Evolutionary conservation across 2,113 vertebrate species (phyloP).

Genomic region (Etheostoma cragini): DNA sequence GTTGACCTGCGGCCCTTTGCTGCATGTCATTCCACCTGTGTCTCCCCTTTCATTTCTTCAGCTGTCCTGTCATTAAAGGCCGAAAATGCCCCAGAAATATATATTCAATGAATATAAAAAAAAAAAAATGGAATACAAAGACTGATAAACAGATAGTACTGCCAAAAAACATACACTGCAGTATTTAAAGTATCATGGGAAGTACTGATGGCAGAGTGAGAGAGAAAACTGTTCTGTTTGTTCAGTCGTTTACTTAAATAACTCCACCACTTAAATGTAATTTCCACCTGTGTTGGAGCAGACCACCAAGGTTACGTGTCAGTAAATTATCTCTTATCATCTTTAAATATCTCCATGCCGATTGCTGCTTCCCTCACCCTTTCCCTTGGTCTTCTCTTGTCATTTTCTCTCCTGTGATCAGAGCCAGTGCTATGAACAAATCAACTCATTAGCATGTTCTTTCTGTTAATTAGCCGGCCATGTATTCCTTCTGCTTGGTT

Average conservation of each 20-base stretch:
- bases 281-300: neutral
- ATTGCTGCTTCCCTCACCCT: neutral
- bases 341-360: conserved; percentile 27
- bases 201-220: neutral
- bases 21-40: too few species aligned
- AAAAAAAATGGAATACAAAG: too few species aligned
- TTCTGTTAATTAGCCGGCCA: conserved; percentile 54
- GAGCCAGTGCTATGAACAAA: conserved; percentile 23
- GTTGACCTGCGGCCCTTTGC: too few species aligned
- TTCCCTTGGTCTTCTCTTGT: neutral
- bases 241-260: neutral
- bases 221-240: neutral
- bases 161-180: too few species aligned
- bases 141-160: too few species aligned
- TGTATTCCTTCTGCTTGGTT: conserved; percentile 35
- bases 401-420: conserved; percentile 19
- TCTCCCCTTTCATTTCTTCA: too few species aligned
- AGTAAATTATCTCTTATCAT: conserved; percentile 31
- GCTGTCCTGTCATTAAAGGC: too few species aligned
- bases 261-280: neutral
- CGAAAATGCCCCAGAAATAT: too few species aligned
- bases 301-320: neutral
- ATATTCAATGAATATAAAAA: too few species aligned
- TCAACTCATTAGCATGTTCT: conserved; percentile 45
- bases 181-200: neutral